A percentile compares a stretch with the other conserved stretches of the same genome.
Evolutionary conservation across 2,888 invertebrate genomes (phyloP).

Genomic region (Ditylenchus weischeri): DNA sequence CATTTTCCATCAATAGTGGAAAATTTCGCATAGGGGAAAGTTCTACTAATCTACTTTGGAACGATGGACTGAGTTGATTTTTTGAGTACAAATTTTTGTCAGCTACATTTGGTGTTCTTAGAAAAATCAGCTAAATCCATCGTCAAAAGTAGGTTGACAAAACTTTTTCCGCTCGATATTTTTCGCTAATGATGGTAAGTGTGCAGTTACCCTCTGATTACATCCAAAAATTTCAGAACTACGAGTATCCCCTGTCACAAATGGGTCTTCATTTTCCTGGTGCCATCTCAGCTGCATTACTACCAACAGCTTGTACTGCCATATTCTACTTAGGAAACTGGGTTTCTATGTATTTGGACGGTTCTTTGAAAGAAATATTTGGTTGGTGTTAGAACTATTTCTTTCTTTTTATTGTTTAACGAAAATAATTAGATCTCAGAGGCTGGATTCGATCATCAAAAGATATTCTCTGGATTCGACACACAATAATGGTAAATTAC

Average conservation of each 20-base stretch:
- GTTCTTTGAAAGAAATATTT: constrained; percentile 34
- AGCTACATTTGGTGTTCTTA: too few species aligned
- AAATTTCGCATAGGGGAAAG: too few species aligned
- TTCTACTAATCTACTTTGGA: too few species aligned
- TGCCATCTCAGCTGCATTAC: constrained; percentile 23
- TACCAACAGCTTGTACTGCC: constrained; percentile 39
- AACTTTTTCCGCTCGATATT: too few species aligned
- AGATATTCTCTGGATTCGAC: constrained; percentile 40
- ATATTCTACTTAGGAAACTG: constrained; percentile 48
- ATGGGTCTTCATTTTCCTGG: constrained; percentile 44
- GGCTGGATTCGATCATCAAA: constrained; percentile 37
- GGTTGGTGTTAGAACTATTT: constrained; percentile 24
- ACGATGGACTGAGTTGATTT: too few species aligned
- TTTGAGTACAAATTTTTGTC: too few species aligned
- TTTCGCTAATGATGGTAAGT: too few species aligned
- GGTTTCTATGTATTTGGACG: constrained; percentile 40
- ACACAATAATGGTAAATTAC: constrained; percentile 40
- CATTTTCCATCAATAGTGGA: too few species aligned
- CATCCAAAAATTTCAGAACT: constrained; percentile 12
- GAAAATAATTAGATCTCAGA: constrained; percentile 29
- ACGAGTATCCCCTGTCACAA: constrained; percentile 19
- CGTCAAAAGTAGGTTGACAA: too few species aligned
- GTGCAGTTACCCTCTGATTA: background rate
- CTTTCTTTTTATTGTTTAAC: background rate
- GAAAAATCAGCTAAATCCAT: too few species aligned